These are phyloP conservation scores for Asteroscopus sphinx DNA, from an alignment of 2,888 invertebrate genomes.

Conservation along the genomic window DNA sequence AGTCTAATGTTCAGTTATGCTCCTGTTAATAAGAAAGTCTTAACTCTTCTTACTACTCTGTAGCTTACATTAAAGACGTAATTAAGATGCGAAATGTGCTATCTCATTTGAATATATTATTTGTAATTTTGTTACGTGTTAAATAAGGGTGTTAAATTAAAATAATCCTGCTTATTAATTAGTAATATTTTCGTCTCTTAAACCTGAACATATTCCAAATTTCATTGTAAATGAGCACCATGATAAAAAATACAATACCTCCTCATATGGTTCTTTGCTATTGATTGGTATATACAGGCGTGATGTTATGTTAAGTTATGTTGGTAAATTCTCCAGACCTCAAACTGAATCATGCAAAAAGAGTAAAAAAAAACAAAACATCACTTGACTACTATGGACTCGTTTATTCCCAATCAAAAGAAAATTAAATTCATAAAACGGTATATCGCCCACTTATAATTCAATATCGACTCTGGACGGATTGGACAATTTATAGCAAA, in stretches of 20 bases:
- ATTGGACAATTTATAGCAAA: constrained; percentile 40
- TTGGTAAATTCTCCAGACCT: too few relatives aligned
- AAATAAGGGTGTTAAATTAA: too few relatives aligned
- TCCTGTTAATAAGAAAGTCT: constrained; percentile 15
- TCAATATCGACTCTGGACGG: constrained; percentile 27
- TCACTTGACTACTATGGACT: constrained; percentile 6
- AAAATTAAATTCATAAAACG: constrained; percentile 28
- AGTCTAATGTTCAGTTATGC: not conserved
- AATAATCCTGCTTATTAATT: too few relatives aligned
- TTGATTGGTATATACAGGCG: too few relatives aligned
- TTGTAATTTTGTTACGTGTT: not conserved
- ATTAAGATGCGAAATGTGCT: not conserved
- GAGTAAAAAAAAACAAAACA: too few relatives aligned
- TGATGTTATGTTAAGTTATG: too few relatives aligned
- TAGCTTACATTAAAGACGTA: not conserved
- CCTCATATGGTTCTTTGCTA: too few relatives aligned
- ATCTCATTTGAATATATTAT: not conserved
- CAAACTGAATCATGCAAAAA: too few relatives aligned
- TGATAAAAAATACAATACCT: too few relatives aligned
- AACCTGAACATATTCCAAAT: too few relatives aligned
- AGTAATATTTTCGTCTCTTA: too few relatives aligned
- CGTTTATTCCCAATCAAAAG: constrained; percentile 26
- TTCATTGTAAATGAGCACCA: too few relatives aligned
- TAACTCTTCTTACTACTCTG: not conserved
- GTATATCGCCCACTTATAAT: constrained; percentile 25